Evolutionary conservation across 2,888 invertebrate species (phyloP).

Genomic region (Eristalis arbustorum): DNA sequence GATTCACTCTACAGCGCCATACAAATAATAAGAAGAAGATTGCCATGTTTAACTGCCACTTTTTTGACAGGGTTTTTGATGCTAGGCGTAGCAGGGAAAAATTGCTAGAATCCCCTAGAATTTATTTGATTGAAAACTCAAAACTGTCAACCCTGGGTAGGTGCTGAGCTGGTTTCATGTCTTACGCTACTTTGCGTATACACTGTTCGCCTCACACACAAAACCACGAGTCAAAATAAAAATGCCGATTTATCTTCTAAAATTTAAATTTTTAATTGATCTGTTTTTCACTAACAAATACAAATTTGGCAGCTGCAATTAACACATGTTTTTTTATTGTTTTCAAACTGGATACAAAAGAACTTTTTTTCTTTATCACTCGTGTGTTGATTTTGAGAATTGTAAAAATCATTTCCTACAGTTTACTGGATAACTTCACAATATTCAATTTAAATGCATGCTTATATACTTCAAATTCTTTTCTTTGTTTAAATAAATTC

Average conservation of each 20-base stretch:
- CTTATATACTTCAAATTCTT: slow-evolving; percentile 8
- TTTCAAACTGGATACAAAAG: not conserved
- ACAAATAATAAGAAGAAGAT: no score
- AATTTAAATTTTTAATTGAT: not conserved
- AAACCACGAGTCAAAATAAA: not conserved
- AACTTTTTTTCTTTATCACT: slow-evolving; percentile 31
- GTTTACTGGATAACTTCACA: not conserved
- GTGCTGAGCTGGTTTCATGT: no score
- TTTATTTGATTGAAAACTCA: no score
- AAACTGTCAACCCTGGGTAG: no score
- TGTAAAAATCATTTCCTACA: not conserved
- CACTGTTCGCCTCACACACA: no score
- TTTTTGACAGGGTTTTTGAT: no score
- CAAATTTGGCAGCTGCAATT: slow-evolving; percentile 35
- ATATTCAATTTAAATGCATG: slow-evolving; percentile 23
- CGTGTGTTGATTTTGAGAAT: slow-evolving; percentile 1
- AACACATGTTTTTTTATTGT: not conserved
- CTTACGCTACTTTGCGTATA: no score
- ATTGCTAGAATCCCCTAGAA: no score
- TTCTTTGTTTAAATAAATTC: slow-evolving; percentile 9
- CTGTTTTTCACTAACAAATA: not conserved
- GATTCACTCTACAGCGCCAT: no score
- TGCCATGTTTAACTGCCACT: no score
- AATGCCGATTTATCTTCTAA: not conserved
- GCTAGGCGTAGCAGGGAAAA: no score